Conservation (phyloP, 2,113 vertebrate genomes). For the Chinchilla lanigera region DNA sequence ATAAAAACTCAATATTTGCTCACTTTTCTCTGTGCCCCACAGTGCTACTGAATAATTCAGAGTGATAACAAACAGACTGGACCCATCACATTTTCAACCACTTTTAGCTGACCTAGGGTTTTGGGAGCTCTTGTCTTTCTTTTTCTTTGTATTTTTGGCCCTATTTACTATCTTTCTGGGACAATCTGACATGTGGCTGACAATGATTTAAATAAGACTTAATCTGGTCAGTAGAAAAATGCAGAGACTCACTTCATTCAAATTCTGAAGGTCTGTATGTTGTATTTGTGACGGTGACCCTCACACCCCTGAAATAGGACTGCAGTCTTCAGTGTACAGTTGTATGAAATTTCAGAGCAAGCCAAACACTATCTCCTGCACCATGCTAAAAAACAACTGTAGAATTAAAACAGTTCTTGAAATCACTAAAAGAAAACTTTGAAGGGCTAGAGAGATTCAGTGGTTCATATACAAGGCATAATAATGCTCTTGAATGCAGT, state of each 20-base stretch:
- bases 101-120: conserved; percentile 45
- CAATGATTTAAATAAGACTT: conserved; percentile 76
- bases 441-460: neutral
- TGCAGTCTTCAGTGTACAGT: neutral
- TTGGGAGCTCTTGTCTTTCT: conserved; percentile 2
- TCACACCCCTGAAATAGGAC: neutral
- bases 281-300: neutral
- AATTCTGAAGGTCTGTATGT: conserved; percentile 32
- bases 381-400: neutral
- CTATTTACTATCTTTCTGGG: conserved; percentile 10
- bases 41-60: conserved; percentile 35
- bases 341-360: conserved; percentile 19
- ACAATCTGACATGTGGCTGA: conserved; percentile 55
- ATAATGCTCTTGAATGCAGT: neutral
- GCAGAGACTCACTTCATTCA: neutral
- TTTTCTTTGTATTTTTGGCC: neutral
- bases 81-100: conserved; percentile 9
- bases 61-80: neutral
- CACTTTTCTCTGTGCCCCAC: neutral
- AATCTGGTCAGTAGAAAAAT: conserved; percentile 60
- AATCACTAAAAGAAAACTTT: neutral
- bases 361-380: neutral
- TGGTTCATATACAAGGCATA: neutral
- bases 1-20: conserved; percentile 29
- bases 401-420: neutral